A percentile compares a stretch with the other conserved stretches of the same genome.
These are phyloP conservation scores for Catocala sponsa DNA, from an alignment of 2,888 invertebrate genomes.

Conservation along the genomic window DNA sequence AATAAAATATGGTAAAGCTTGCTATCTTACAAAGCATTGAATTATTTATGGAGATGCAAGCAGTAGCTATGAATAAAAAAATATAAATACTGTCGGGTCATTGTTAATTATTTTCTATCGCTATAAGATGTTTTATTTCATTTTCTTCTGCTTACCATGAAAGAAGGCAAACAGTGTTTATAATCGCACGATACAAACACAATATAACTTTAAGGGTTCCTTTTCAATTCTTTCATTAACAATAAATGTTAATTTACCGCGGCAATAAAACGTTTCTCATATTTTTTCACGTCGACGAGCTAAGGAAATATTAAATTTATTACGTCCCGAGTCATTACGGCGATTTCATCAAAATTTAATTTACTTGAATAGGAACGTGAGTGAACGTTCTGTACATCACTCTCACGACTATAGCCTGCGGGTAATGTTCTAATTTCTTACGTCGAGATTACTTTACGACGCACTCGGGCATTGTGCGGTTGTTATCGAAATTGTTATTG, in stretches of 20 bases:
- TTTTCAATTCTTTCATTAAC: slow-evolving; percentile 44
- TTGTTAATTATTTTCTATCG: too few species aligned
- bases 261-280: slow-evolving; percentile 54
- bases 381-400: slow-evolving; percentile 36
- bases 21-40: too few species aligned
- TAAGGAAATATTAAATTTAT: slow-evolving; percentile 57
- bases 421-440: slow-evolving; percentile 49
- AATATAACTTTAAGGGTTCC: slow-evolving; percentile 32
- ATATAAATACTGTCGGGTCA: too few species aligned
- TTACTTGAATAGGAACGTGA: slow-evolving; percentile 56
- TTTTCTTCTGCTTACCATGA: too few species aligned
- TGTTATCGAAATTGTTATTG: slow-evolving; percentile 37
- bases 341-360: slow-evolving; percentile 63
- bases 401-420: slow-evolving; percentile 37
- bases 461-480: slow-evolving; percentile 43
- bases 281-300: slow-evolving; percentile 51
- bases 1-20: too few species aligned
- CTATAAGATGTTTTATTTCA: too few species aligned
- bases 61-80: too few species aligned
- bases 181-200: slow-evolving; percentile 26
- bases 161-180: slow-evolving; percentile 14
- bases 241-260: slow-evolving; percentile 58
- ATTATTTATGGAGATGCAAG: too few species aligned
- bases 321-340: slow-evolving; percentile 55
- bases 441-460: slow-evolving; percentile 43